Conservation (phyloP, 2,113 vertebrate genomes). For the Lepisosteus osseus region DNA sequence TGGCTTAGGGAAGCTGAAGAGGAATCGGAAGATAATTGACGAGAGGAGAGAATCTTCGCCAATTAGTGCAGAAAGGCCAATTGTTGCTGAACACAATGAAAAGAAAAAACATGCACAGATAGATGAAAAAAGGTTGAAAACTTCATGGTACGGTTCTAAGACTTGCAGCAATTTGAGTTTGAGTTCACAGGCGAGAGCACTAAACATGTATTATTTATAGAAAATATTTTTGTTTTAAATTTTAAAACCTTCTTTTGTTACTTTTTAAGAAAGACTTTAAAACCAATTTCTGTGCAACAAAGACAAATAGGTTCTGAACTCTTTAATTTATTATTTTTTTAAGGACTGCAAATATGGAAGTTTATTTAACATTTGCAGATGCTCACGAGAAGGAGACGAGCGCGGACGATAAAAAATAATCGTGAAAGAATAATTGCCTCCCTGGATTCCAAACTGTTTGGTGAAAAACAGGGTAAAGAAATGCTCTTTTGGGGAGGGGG, state of each 20-base stretch:
- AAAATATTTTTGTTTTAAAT: conserved; percentile 93
- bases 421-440: conserved; percentile 53
- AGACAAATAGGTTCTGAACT: conserved; percentile 78
- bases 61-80: conserved; percentile 79
- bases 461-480: conserved; percentile 68
- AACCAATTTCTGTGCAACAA: conserved; percentile 56
- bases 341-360: conserved; percentile 91
- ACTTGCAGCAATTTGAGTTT: conserved; percentile 62
- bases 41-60: conserved; percentile 62
- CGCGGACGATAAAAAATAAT: conserved; percentile 64
- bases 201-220: conserved; percentile 96
- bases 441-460: conserved; percentile 61
- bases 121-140: conserved; percentile 64
- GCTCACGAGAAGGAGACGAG: conserved; percentile 77
- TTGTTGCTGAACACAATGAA: conserved; percentile 65
- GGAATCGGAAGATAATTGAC: conserved; percentile 96
- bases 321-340: conserved; percentile 99
- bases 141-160: conserved; percentile 73
- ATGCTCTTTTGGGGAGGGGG: conserved; percentile 63
- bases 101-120: conserved; percentile 63
- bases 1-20: conserved; percentile 97
- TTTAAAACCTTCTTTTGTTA: conserved; percentile 80
- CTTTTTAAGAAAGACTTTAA: conserved; percentile 92
- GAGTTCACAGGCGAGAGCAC: conserved; percentile 79
- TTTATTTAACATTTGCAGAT: conserved; percentile 98